Evolutionary conservation across 2,113 vertebrate species (phyloP), one percentile per base, ranked within the genome.

Genomic region (Jaculus jaculus): DNA sequence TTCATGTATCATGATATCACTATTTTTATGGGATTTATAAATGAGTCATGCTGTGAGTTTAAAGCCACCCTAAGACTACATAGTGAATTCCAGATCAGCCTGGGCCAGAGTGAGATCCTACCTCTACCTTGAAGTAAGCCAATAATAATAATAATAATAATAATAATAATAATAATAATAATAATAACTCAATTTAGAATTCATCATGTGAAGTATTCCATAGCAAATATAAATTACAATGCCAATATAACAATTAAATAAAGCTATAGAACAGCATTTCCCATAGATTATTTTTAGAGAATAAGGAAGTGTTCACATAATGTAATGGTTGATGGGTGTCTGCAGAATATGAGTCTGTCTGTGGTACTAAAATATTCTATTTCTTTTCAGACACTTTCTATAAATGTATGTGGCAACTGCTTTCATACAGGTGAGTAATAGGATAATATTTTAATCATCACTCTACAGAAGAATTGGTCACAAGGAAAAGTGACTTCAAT

Each of bases 381-480:
- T 93, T 95, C 47, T 13, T 96, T 69, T 87, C 58, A 90, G 30
- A 23, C 34, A 66, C 37, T 90, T 95, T 71, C 65, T 88, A 9
- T 84, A 88, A 96, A 92, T 84, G 94, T 81, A 42, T n/a, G 71
- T 94, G 82, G 72, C 95, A 95, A 63, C 87, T 88, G 51, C 65
- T 93, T 94, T 94, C 71, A 92, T 79, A 28, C 37, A 85, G 74
- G 69, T 80, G 73, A 87, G 90, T 65, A 88, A 95, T 74, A 65
- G 65, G 87, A 85, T 94, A 93, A 92, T 26, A 82, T 94, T 92
- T 96, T 93, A 91, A 93, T 97, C 73, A 65, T 90, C 42, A 75
- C 60, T 72, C 39, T 91, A 16, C 95, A 81, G 85, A 91, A 86
- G 60, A 2, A 90, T 80, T 88, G 78, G 78, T 88, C 89, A 92